Evolutionary conservation across 2,797 vertebrate genomes (phyloP).

Genomic region (Myotis findleyi): DNA sequence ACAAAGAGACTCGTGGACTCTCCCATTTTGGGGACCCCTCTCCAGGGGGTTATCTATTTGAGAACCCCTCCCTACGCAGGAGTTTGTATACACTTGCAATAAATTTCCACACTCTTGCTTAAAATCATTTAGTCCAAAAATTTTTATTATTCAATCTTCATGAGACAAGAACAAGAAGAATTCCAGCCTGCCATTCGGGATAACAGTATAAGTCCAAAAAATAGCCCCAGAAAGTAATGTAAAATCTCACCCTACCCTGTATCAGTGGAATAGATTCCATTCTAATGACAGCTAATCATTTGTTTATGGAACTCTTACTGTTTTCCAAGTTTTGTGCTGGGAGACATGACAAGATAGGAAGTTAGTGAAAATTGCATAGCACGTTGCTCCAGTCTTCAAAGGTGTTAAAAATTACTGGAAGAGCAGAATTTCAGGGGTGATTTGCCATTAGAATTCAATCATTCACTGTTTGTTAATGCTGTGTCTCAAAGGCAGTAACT

Average conservation of each 20-base stretch:
- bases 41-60: too few species aligned
- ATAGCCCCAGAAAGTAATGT: not conserved
- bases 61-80: too few species aligned
- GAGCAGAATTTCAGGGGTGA: not conserved
- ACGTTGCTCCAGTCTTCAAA: not conserved
- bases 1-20: too few species aligned
- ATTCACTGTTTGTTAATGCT: not conserved
- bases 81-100: too few species aligned
- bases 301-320: not conserved
- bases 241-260: not conserved
- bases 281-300: not conserved
- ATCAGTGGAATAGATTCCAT: not conserved
- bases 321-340: not conserved
- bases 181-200: too few species aligned
- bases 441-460: not conserved
- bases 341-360: not conserved
- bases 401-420: not conserved
- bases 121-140: too few species aligned
- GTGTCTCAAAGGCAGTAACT: conserved; percentile 2
- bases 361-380: not conserved
- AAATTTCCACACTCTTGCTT: too few species aligned
- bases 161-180: too few species aligned
- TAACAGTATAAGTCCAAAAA: not conserved
- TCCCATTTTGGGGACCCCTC: too few species aligned
- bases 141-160: too few species aligned